Conservation (phyloP, 2,888 invertebrate species). For the Malthinus seriepunctatus region DNA sequence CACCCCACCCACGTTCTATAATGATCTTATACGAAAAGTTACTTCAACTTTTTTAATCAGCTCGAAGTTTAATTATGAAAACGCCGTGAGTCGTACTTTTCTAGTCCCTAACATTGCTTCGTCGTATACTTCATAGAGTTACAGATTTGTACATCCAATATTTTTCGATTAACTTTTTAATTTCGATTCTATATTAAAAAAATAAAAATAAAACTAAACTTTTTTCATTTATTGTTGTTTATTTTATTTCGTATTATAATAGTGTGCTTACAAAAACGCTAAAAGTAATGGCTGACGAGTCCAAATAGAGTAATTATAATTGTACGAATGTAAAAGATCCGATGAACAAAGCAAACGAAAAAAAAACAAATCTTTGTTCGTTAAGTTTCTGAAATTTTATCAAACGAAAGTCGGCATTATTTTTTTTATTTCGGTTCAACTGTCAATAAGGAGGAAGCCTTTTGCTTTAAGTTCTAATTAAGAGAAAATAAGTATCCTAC, state of each 20-base stretch:
- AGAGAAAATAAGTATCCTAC: constrained; percentile 37
- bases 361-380: constrained; percentile 25
- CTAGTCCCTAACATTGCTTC: constrained; percentile 23
- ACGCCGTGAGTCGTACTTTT: constrained; percentile 36
- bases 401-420: constrained; percentile 32
- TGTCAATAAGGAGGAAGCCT: constrained; percentile 35
- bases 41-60: constrained; percentile 49
- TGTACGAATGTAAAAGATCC: constrained; percentile 12
- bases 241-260: no score
- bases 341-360: constrained; percentile 14
- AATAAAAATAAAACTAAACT: constrained; percentile 1
- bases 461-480: constrained; percentile 38
- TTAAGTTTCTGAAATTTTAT: constrained; percentile 30
- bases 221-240: not conserved
- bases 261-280: not conserved
- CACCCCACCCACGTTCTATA: constrained; percentile 37
- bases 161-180: constrained; percentile 20
- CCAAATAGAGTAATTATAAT: not conserved
- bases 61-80: constrained; percentile 46
- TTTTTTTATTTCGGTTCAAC: constrained; percentile 35
- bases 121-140: constrained; percentile 15
- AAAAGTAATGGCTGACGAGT: not conserved
- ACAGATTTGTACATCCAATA: constrained; percentile 26
- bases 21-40: constrained; percentile 47
- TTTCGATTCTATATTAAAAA: constrained; percentile 5